These are phyloP conservation scores for Drosophila kuntzei DNA, from an alignment of 2,888 invertebrate genomes.

Conservation along the genomic window DNA sequence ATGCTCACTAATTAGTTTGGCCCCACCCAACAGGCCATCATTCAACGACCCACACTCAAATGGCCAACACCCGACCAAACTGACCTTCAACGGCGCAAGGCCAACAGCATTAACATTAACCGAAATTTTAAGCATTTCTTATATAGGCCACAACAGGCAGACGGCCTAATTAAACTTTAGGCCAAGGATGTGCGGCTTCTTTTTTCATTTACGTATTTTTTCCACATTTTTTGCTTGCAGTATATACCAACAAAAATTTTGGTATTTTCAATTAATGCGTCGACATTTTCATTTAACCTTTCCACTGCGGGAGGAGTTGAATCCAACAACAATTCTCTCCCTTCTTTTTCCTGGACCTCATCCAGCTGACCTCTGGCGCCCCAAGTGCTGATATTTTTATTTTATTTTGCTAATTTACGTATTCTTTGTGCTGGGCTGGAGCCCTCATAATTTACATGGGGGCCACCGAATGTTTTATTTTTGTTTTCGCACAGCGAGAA, in stretches of 20 bases:
- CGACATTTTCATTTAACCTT: conserved; percentile 74
- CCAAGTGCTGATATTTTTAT: conserved; percentile 49
- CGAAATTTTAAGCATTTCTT: conserved; percentile 45
- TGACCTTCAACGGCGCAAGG: conserved; percentile 60
- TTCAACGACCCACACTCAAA: conserved; percentile 1
- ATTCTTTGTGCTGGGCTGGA: conserved; percentile 40
- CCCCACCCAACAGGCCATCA: conserved; percentile 40
- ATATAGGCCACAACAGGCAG: conserved; percentile 54
- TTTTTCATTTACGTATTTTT: conserved; percentile 15
- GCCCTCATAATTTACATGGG: conserved; percentile 69
- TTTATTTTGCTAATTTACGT: conserved; percentile 63
- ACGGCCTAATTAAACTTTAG: conserved; percentile 70
- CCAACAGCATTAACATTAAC: conserved; percentile 35
- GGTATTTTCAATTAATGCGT: conserved; percentile 65
- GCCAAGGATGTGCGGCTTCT: conserved; percentile 38
- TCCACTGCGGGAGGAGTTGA: conserved; percentile 1
- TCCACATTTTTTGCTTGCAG: conserved; percentile 11
- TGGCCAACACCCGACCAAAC: conserved; percentile 13
- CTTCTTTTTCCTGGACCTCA: conserved; percentile 20
- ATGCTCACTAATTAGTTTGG: conserved; percentile 73
- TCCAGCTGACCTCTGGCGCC: conserved; percentile 49
- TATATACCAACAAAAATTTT: conserved; percentile 6
- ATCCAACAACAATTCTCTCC: conserved; percentile 22
- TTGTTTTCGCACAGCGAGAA: conserved; percentile 52
- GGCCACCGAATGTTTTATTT: conserved; percentile 66